Percentiles rank a stretch among this genome's conserved stretches.
Evolutionary conservation across 2,113 vertebrate genomes (phyloP).

Genomic region (Syngnathus scovelli): DNA sequence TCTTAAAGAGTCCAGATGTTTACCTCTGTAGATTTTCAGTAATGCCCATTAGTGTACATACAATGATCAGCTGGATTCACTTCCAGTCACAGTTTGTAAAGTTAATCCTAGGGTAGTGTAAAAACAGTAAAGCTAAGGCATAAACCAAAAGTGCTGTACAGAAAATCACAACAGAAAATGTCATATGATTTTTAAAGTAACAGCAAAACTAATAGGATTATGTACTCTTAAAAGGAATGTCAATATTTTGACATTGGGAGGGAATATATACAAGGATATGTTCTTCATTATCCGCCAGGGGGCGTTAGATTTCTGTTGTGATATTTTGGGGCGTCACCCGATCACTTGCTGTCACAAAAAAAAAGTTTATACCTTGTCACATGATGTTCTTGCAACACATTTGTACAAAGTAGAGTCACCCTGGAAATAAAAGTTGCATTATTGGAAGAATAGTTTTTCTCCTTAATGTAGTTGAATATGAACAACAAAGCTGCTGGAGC

Average conservation of each 20-base stretch:
- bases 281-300: conserved; percentile 35
- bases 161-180: conserved; percentile 20
- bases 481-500: conserved; percentile 23
- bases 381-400: background rate
- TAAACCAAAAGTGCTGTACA: conserved; percentile 28
- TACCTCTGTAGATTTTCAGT: background rate
- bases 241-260: background rate
- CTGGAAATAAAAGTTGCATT: background rate
- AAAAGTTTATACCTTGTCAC: background rate
- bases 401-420: background rate
- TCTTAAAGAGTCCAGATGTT: background rate
- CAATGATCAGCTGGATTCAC: background rate
- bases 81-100: conserved; percentile 16
- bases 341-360: background rate
- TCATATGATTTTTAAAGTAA: conserved; percentile 15
- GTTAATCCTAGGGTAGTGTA: conserved; percentile 12
- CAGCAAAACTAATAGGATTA: background rate
- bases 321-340: background rate
- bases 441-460: background rate
- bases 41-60: conserved; percentile 11
- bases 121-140: conserved; percentile 50
- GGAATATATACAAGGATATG: background rate
- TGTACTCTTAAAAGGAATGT: conserved; percentile 8
- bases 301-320: conserved; percentile 17
- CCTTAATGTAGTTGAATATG: background rate